phyloP scores from a whole-genome alignment of 2,888 invertebrate genomes.

The Drosophila atripex region DNA sequence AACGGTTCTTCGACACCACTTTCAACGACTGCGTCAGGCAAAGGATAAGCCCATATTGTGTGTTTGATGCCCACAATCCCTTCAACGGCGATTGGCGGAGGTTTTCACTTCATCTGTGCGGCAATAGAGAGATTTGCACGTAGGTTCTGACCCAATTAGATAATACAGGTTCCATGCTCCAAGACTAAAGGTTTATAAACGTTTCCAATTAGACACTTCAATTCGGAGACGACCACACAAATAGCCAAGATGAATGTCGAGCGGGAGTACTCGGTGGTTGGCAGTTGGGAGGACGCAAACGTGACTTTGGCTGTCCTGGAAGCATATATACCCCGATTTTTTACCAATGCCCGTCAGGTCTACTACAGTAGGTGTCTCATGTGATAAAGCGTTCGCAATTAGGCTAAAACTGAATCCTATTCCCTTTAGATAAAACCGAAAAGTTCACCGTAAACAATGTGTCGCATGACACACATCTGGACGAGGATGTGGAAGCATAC shows the following conservation, averaged over 20 bases:
- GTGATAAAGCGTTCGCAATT: background rate
- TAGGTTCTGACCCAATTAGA: constrained; percentile 83
- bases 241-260: constrained; percentile 92
- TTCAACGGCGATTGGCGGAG: constrained; percentile 92
- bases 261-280: constrained; percentile 92
- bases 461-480: constrained; percentile 67
- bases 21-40: constrained; percentile 90
- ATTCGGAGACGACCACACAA: constrained; percentile 87
- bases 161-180: background rate
- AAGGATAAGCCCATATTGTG: constrained; percentile 53
- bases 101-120: constrained; percentile 93
- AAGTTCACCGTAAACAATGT: constrained; percentile 62
- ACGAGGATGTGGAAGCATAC: constrained; percentile 89
- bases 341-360: constrained; percentile 88
- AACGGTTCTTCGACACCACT: constrained; percentile 58
- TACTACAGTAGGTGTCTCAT: constrained; percentile 85
- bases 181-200: background rate
- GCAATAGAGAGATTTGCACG: constrained; percentile 92
- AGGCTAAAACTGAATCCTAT: background rate
- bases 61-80: constrained; percentile 89
- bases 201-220: constrained; percentile 88
- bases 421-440: constrained; percentile 36
- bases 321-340: constrained; percentile 91
- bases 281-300: constrained; percentile 93
- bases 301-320: constrained; percentile 91